Conservation (phyloP, 2,113 vertebrate species). For the Pteropus alecto region DNA sequence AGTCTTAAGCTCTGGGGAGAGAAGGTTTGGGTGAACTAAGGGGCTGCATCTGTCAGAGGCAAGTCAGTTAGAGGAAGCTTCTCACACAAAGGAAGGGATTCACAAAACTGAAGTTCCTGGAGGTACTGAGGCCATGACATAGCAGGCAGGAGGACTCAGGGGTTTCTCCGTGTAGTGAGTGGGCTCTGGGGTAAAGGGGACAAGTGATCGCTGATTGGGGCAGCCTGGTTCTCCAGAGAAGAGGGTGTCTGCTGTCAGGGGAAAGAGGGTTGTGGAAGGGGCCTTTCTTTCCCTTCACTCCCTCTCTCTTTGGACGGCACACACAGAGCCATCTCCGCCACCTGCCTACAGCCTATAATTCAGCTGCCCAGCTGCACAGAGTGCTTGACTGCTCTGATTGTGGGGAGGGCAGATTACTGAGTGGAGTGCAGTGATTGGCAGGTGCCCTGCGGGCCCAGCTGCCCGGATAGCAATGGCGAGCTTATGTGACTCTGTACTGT, state of each 20-base stretch:
- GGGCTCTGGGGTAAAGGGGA: background rate
- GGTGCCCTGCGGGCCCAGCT: slow-evolving; percentile 47
- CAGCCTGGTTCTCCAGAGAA: background rate
- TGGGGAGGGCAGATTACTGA: slow-evolving; percentile 40
- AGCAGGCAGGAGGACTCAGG: background rate
- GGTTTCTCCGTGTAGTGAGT: background rate
- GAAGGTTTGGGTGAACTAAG: background rate
- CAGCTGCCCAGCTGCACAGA: slow-evolving; percentile 62
- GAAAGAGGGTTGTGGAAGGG: background rate
- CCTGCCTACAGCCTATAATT: slow-evolving; percentile 73
- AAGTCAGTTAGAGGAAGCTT: background rate
- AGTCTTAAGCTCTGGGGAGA: background rate
- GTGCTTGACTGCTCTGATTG: slow-evolving; percentile 44
- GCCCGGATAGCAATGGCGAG: background rate
- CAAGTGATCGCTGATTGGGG: background rate
- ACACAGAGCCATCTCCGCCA: slow-evolving; percentile 55
- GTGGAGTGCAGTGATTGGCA: slow-evolving; percentile 49
- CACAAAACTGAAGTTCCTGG: background rate
- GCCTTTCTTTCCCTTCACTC: background rate
- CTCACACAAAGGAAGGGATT: background rate
- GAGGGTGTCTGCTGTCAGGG: background rate
- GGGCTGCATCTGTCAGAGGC: background rate
- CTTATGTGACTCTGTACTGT: background rate
- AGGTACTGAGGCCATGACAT: background rate
- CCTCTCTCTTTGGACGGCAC: slow-evolving; percentile 20